Base-by-base conservation (phyloP, 2,113 vertebrate genomes). In the Talpa occidentalis region DNA sequence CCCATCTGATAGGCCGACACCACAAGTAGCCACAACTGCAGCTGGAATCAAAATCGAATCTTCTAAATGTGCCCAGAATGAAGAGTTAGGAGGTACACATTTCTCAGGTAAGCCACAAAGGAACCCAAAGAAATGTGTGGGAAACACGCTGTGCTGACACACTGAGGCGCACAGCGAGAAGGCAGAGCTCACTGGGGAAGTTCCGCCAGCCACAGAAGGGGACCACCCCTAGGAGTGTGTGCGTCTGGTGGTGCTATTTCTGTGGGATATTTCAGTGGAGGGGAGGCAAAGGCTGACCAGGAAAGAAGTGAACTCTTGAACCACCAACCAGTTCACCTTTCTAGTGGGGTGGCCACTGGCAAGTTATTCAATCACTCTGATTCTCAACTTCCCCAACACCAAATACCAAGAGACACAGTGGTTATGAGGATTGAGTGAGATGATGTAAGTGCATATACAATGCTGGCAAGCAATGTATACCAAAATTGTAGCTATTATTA, bases 251-350 rank as follows among this genome's bases (percentile, higher is more conserved):
- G 17, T 47, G 59, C 0, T 42, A 35, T 52, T 78, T 86, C 16
- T 42, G 12, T 4, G 21, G 67, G 30, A 24, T 76, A 59, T 40
- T 78, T 54, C 47, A 40, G 35, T 4, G 3, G 72, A 76, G 9
- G 37, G 72, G 9, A 44, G 52, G 67, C 2, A 0, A 67, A 85
- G 79, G 35, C 40, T 80, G 35, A 47, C 70, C 52, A 22, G 32
- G 79, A 77, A 47, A 78, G 40, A 90, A 64, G 35, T 59, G 37
- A 67, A 24, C 40, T 78, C 73, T 88, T 79, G 67, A 85, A 54
- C 78, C 93, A 69, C 54, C 88, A 85, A 93, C 37, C 49, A 32
- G 67, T 47, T 66, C 85, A 59, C 49, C 47, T 62, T 77, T 60
- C 80, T 64, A 35, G 54, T 66, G 54, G 54, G 52, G 21, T 40